Base-by-base conservation (phyloP, 2,888 invertebrate genomes). In the Anoplius nigerrimus region DNA sequence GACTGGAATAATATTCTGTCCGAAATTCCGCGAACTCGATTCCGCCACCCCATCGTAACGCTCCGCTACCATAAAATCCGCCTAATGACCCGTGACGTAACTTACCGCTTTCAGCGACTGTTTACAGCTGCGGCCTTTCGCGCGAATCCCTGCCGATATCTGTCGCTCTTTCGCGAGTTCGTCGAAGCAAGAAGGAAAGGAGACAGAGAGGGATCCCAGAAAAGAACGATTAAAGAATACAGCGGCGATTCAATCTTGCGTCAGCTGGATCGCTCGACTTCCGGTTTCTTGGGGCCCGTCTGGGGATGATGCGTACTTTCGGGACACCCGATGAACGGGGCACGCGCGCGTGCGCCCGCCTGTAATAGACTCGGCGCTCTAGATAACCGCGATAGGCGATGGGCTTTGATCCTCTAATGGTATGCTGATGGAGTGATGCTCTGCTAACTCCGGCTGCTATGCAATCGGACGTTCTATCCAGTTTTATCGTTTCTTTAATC, bases 391-490 rank as follows among this genome's bases (percentile, higher is more conserved):
- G 57, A 65, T 69, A 61, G 72, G 59, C 73, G 52, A 52, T 66
- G 66, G 48, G 63, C 72, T 81, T 74, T 79, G 81, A 78, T 79
- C 74, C 79, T 69, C 58, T 81, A 83, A 82, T 84, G 71, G 76
- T 79, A 83, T 83, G 82, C 75, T 85, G 84, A 84, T 83, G 66
- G 72, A 73, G 81, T 79, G 76, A 84, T 76, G 83, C 82, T 84
- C 81, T 74, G 79, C 80, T 84, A 76, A 80, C 80, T 78, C 73
- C 73, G 60, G 22, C 61, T 51, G 16, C 62, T 55, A 52, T 57
- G 70, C 72, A 77, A 78, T 76, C 70, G 70, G 52, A 53, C 62
- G 69, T 63, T 63, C 68, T 65, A 78, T 72, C 64, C 70, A 72
- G 69, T 63, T 70, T 74, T 68, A 59, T 62, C 56, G 22, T 48